Evolutionary conservation across 37 sponge, comb jelly and placozoan genomes (phyloP).

Genomic region (Crambe crambe): DNA sequence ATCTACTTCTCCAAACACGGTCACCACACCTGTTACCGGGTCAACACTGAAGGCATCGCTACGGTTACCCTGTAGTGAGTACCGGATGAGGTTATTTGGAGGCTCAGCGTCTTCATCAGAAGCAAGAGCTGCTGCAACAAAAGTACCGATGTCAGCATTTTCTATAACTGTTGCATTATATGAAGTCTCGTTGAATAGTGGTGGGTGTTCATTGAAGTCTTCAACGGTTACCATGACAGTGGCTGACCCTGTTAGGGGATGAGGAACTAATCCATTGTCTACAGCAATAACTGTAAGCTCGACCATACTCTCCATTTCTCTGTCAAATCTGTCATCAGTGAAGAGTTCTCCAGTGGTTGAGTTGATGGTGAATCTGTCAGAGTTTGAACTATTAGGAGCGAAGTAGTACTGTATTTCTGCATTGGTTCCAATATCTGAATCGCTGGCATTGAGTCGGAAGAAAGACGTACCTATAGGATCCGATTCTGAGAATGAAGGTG

Average conservation of each 20-base stretch:
- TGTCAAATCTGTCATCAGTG: slow-evolving; percentile 52
- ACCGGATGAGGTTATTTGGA: slow-evolving; percentile 49
- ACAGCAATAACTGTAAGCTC: slow-evolving; percentile 50
- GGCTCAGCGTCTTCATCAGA: slow-evolving; percentile 51
- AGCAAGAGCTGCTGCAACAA: slow-evolving; percentile 35
- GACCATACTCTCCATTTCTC: slow-evolving; percentile 44
- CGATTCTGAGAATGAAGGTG: slow-evolving; percentile 45
- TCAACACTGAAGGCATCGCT: slow-evolving; percentile 33
- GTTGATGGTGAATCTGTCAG: slow-evolving; percentile 36
- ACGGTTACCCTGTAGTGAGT: slow-evolving; percentile 35
- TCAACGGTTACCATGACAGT: slow-evolving; percentile 24
- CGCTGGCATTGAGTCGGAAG: slow-evolving; percentile 54
- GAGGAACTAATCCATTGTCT: slow-evolving; percentile 52
- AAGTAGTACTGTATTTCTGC: slow-evolving; percentile 44
- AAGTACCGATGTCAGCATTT: slow-evolving; percentile 48
- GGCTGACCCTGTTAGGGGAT: slow-evolving; percentile 34
- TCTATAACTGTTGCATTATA: slow-evolving; percentile 47
- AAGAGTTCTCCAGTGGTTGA: slow-evolving; percentile 33
- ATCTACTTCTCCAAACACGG: slow-evolving; percentile 50
- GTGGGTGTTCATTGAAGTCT: slow-evolving; percentile 62
- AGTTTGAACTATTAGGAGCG: slow-evolving; percentile 16
- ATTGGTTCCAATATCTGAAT: slow-evolving; percentile 67
- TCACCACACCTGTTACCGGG: slow-evolving; percentile 35
- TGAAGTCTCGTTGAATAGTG: slow-evolving; percentile 27
- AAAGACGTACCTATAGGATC: slow-evolving; percentile 27